Percentiles rank a stretch among this genome's conserved stretches.
Conservation (phyloP, 35 echinoderm and acorn worm genomes). For the Apostichopus parvimensis region DNA sequence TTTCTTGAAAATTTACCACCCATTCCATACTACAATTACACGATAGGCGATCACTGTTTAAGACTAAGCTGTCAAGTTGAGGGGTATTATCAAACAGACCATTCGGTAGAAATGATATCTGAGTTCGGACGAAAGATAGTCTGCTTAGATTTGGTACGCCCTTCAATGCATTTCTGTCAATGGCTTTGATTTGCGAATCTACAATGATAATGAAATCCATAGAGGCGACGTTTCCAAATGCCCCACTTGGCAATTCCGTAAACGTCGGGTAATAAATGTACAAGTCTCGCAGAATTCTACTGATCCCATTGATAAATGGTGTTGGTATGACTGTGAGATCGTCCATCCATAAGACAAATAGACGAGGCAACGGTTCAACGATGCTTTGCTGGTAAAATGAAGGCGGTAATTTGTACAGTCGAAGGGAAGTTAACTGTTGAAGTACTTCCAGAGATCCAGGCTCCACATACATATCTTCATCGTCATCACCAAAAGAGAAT, state of each 20-base stretch:
- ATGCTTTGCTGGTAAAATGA: background rate
- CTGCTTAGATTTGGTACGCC: background rate
- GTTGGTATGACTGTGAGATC: background rate
- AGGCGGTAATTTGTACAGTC: background rate
- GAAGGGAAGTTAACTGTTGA: background rate
- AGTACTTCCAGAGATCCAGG: background rate
- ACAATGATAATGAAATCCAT: background rate
- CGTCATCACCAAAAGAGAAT: background rate
- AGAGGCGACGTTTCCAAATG: background rate
- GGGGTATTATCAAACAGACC: background rate
- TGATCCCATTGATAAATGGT: background rate
- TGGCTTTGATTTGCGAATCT: background rate
- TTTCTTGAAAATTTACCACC: background rate
- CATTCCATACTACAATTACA: background rate
- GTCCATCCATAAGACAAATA: background rate
- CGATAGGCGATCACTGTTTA: background rate
- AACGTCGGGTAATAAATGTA: background rate
- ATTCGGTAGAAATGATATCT: background rate
- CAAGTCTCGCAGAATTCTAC: background rate
- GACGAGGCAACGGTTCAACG: background rate
- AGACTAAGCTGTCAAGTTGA: background rate
- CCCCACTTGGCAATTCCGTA: background rate
- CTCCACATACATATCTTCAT: background rate
- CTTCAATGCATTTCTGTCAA: background rate
- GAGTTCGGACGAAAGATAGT: background rate